Base-by-base conservation (phyloP, 2,797 vertebrate species). In the Hyperoplus lanceolatus region DNA sequence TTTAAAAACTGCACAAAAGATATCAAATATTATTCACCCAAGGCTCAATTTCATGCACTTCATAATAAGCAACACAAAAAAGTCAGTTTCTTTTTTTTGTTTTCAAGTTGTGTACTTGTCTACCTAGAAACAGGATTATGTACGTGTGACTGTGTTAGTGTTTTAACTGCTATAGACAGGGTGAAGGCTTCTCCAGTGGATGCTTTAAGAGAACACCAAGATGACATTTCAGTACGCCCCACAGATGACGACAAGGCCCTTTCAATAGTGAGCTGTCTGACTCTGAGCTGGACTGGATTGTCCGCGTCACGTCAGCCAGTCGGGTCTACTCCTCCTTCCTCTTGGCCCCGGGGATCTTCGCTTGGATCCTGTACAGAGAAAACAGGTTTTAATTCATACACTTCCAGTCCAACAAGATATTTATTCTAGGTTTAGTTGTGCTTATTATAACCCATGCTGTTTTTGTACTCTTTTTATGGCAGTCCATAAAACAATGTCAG, bases 261-360 rank as follows among this genome's bases (percentile, higher is more conserved):
- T 29, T 87, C 69, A 87, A 85, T 84, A 70, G 74, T 73, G 82
- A 88, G 79, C 85, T 81, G 86, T 80, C 81, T 67, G 87, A 85
- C 90, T 91, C 87, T 67, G 73, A 87, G 85, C 84, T 91, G 88
- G 74, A 88, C 88, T 80, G 79, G 63, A 80, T 88, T 83, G 68
- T 85, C 80, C 73, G 88, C 88, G 80, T 77, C 77, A 70, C 59
- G 77, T 39, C 76, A 86, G 81, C 73, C 79, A 51, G 53, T 78
- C 79, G 13, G 75, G 43, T 88, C 95, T 95, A 98, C 91, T 98
- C 98, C 82, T 97, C 94, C 95, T 99, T 99, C 94, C 97, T 97
- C 92, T 99, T 99, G 80, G 97, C 96, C 46, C 98, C 98, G 36
- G 98, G 98, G 90, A 99, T 99, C 96, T 99, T 99, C 84, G 98